Evolutionary conservation across 2,797 vertebrate genomes (phyloP), one percentile per base, ranked within the genome.

Genomic region (Argya squamiceps): DNA sequence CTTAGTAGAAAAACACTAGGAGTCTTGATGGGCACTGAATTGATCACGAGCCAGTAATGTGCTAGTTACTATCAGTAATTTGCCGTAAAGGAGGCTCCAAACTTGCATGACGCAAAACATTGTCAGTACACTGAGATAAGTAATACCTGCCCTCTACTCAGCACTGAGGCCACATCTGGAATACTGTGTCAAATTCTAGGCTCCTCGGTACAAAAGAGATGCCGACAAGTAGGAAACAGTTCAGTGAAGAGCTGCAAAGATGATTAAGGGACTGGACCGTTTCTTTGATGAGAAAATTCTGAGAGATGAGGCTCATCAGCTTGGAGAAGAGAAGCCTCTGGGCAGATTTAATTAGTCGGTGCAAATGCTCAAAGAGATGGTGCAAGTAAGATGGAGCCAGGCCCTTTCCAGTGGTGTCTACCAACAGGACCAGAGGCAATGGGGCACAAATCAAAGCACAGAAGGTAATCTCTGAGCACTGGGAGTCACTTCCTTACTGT

Each of bases 61-160:
- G 17, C 15, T 23, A 15, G 19, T 44, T 44, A 44, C 21, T 44
- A 11, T 20, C 20, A 44, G 43, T 44, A 44, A 44, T 50, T 47
- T 58, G 32, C 24, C 0, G 0, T 39, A 43, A 50, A 62, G 21
- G 29, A 12, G 2, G 5, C 2, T 80, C 18, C 26, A 1, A 2
- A 9, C 3, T 14, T 77, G 26, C 13, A 39, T 15, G 36, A 60
- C 22, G 12, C 6, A 75, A 85, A 63, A 16, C 5, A 13, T 1
- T 41, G 13, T 14, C 41, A 46, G 5, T 6, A n/a, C 14, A 8
- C 5, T 49, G 34, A 39, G 9, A 13, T 3, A 34, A 7, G 10
- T 21, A 37, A 47, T 32, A 15, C 8, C 17, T 76, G 6, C 6
- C 13, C 12, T 69, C n/a, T 65, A 6, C 19, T 55, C 16, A 39